Percentiles rank a stretch among this genome's conserved stretches.
Evolutionary conservation across 2,113 vertebrate species (phyloP).

Genomic region (Corythaeola cristata): DNA sequence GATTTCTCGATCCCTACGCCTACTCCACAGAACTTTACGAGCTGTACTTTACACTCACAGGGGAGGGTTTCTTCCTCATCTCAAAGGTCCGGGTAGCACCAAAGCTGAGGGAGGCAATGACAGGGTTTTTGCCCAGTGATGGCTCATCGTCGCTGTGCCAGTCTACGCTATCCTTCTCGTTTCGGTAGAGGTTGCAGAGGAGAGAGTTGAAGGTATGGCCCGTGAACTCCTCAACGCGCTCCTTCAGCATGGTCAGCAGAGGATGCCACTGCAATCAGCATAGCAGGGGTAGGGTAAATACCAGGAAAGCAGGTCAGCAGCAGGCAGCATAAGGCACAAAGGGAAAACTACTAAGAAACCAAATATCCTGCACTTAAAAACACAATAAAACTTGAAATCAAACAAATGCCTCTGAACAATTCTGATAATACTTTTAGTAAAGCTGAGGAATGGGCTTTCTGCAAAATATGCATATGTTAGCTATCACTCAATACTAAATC

Average conservation of each 20-base stretch:
- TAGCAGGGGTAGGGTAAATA: not conserved
- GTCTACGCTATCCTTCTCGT: conserved; percentile 90
- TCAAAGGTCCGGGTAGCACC: conserved; percentile 90
- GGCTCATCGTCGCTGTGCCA: conserved; percentile 95
- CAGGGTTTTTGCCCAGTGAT: conserved; percentile 79
- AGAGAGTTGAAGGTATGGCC: conserved; percentile 88
- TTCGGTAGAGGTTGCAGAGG: conserved; percentile 91
- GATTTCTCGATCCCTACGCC: not conserved
- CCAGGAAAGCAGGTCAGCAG: not conserved
- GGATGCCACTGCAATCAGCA: conserved; percentile 86
- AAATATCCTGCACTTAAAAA: not conserved
- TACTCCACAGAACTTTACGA: not conserved
- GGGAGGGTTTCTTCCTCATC: conserved; percentile 89
- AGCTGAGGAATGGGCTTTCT: not conserved
- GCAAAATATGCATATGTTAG: not conserved
- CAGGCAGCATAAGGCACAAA: not conserved
- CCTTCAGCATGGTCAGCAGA: conserved; percentile 76
- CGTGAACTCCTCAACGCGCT: conserved; percentile 71
- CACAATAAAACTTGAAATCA: not conserved
- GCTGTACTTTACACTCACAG: conserved; percentile 76
- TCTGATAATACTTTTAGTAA: not conserved
- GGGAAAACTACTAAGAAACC: not conserved
- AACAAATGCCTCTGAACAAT: not conserved
- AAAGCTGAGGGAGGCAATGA: conserved; percentile 91
- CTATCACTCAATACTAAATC: not conserved